Percentiles rank a stretch among this genome's conserved stretches.
Evolutionary conservation across 2,888 invertebrate species (phyloP).

Genomic region (Plutella xylostella): DNA sequence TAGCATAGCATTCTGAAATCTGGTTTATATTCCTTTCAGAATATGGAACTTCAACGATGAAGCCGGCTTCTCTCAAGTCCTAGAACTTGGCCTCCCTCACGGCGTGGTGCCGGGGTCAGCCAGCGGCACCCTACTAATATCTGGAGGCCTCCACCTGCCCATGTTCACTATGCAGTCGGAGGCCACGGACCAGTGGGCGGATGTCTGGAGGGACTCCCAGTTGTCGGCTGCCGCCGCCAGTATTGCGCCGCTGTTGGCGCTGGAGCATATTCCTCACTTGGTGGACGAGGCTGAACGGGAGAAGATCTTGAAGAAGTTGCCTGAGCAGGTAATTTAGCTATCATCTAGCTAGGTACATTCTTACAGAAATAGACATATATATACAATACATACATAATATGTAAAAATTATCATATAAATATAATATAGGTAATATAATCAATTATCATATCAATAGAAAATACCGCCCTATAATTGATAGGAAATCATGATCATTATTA

Average conservation of each 20-base stretch:
- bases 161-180: conserved; percentile 48
- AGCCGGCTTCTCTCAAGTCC: conserved; percentile 76
- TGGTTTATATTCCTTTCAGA: no score
- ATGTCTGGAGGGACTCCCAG: conserved; percentile 59
- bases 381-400: no score
- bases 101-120: conserved; percentile 76
- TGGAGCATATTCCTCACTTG: conserved; percentile 65
- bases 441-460: no score
- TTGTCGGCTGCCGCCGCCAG: conserved; percentile 68
- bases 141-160: conserved; percentile 73
- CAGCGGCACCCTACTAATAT: conserved; percentile 69
- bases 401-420: no score
- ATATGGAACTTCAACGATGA: conserved; percentile 80
- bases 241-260: conserved; percentile 66
- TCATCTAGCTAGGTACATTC: no score
- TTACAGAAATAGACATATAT: no score
- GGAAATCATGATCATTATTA: no score
- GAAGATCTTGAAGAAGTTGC: conserved; percentile 59
- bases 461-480: no score
- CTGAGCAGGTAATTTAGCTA: conserved; percentile 60
- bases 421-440: no score
- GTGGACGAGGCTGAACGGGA: conserved; percentile 63
- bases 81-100: conserved; percentile 73
- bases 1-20: no score
- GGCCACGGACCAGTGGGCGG: conserved; percentile 47